Base-by-base conservation (phyloP, 1,140 invertebrate species). In the Drosophila rufa region DNA sequence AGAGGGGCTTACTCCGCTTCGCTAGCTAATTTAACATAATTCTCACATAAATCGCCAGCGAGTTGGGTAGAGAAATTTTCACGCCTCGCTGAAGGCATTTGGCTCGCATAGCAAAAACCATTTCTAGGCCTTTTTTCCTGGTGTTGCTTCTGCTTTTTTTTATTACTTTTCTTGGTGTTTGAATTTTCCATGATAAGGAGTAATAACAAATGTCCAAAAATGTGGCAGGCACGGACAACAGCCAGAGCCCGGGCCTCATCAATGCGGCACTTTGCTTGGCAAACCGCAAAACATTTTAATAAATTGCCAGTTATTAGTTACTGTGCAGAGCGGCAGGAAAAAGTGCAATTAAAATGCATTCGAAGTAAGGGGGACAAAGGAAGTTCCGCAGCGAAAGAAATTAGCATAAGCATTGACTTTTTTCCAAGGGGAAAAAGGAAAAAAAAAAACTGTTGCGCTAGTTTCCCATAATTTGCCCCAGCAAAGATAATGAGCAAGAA, bases 271-370 rank as follows among this genome's bases (percentile, higher is more conserved):
- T 53, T 61, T 71, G 59, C 53, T 53, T 75, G 79, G 62, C 60
- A 64, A 80, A 78, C 83, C 84, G 77, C 84, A 87, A 87, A 71
- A 83, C 84, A 83, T 89, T 89, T 87, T 87, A 89, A 87, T 87
- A 87, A 87, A 87, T 87, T 87, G 84, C 83, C 62, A 80, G 83
- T 87, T 87, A 87, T 87, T 89, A 87, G 83, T 77, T 86, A 64
- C 59, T 77, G 68, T 60, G 75, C 71, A 64, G 57, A 78, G 80
- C 71, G 76, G 77, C 60, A 89, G 80, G 83, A 87, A 87, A 87
- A 87, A 87, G 83, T 87, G 83, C 83, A 87, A 87, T 87, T 87
- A 87, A 84, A 89, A 83, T 87, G 84, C 83, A 87, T 67, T 87
- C 64, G 71, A 57, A 33, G 12, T 25, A 27, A 27, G 46, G 17